phyloP scores from a whole-genome alignment of 2,113 vertebrate genomes.

The Athene cunicularia region DNA sequence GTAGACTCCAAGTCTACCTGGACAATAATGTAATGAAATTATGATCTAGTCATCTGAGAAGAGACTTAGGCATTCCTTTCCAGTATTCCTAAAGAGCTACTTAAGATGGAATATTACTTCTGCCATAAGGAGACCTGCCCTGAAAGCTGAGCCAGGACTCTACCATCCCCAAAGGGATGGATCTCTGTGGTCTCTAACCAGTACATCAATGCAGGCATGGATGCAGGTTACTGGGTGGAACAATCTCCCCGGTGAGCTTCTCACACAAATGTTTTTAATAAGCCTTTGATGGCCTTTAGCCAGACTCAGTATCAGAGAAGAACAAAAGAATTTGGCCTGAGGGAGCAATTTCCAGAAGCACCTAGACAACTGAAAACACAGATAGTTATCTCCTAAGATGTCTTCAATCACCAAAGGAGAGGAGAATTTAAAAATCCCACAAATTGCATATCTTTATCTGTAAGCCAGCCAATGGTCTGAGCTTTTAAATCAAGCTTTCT shows the following conservation, averaged over 20 bases:
- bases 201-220: neutral
- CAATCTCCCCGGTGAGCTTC: neutral
- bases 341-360: conserved; percentile 9
- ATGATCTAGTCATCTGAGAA: neutral
- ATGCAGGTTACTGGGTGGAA: neutral
- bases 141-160: neutral
- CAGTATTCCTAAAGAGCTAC: neutral
- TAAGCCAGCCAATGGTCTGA: neutral
- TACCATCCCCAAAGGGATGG: neutral
- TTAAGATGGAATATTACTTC: neutral
- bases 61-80: neutral
- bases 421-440: neutral
- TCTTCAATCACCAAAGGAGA: neutral
- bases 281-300: neutral
- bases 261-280: neutral
- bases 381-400: neutral
- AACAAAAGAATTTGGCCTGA: neutral
- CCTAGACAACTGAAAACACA: neutral
- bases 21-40: neutral
- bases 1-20: neutral
- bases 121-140: neutral
- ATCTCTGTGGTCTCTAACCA: neutral
- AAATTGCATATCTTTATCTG: neutral
- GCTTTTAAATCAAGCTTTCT: neutral
- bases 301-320: neutral